Evolutionary conservation across 2,113 vertebrate genomes (phyloP).

Genomic region (Coptodon bakossiorum): DNA sequence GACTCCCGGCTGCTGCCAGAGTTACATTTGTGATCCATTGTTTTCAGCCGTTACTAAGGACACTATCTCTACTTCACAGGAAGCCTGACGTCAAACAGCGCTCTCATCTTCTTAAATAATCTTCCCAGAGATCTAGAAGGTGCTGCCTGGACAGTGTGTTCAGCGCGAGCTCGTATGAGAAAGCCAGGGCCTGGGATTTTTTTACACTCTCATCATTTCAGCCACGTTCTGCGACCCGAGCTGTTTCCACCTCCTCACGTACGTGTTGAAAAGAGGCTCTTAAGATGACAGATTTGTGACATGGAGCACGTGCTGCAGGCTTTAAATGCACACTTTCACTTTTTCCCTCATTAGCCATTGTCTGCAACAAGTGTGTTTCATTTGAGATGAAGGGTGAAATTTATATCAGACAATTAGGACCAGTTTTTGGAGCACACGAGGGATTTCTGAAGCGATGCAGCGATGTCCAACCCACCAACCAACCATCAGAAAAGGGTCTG

Average conservation of each 20-base stretch:
- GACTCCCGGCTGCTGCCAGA: conserved; percentile 15
- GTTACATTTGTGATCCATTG: conserved; percentile 23
- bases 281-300: conserved; percentile 25
- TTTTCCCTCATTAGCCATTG: conserved; percentile 53
- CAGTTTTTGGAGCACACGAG: conserved; percentile 21
- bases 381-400: conserved; percentile 2
- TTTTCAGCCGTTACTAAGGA: conserved; percentile 59
- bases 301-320: conserved; percentile 18
- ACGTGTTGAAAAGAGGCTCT: neutral
- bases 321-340: conserved; percentile 40
- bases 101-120: conserved; percentile 18
- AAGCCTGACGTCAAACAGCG: conserved; percentile 27
- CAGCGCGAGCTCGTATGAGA: neutral
- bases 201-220: neutral
- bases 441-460: conserved; percentile 32
- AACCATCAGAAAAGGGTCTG: conserved; percentile 26
- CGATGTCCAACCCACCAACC: conserved; percentile 44
- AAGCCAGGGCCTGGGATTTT: neutral
- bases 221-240: neutral
- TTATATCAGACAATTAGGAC: conserved; percentile 38
- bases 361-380: conserved; percentile 9
- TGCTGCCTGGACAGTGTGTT: neutral
- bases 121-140: conserved; percentile 3
- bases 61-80: conserved; percentile 34
- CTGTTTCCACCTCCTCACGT: neutral